phyloP scores from a whole-genome alignment of 1,140 invertebrate species.

The Leguminivora glycinivorella region DNA sequence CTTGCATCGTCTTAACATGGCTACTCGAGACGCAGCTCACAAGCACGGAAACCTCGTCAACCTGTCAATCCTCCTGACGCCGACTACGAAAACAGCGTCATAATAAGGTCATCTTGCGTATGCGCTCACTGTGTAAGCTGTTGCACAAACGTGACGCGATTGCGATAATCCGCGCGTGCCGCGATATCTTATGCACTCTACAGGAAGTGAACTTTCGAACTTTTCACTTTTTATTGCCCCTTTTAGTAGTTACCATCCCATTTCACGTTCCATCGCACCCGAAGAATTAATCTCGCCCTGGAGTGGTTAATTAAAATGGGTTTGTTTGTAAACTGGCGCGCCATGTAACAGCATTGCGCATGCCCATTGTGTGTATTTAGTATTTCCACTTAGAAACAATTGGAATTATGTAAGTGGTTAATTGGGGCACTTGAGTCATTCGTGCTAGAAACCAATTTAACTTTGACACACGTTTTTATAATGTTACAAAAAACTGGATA shows the following conservation, averaged over 20 bases:
- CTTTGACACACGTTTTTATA: background rate
- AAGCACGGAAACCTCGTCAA: slow-evolving; percentile 9
- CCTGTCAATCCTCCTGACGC: background rate
- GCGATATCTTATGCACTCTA: slow-evolving; percentile 63
- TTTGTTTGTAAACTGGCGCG: slow-evolving; percentile 18
- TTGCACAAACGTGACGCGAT: slow-evolving; percentile 70
- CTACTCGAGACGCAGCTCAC: slow-evolving; percentile 14
- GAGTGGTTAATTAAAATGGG: slow-evolving; percentile 17
- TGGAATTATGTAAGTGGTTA: slow-evolving; percentile 39
- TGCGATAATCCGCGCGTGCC: slow-evolving; percentile 69
- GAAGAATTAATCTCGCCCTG: slow-evolving; percentile 14
- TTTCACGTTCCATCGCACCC: slow-evolving; percentile 6
- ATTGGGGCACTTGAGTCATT: slow-evolving; percentile 33
- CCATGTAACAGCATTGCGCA: slow-evolving; percentile 28
- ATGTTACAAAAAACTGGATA: background rate
- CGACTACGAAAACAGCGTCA: background rate
- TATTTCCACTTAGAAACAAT: slow-evolving; percentile 31
- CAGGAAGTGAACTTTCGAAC: slow-evolving; percentile 67
- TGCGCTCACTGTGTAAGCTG: slow-evolving; percentile 66
- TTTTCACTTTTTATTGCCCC: slow-evolving; percentile 59
- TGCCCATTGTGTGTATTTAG: slow-evolving; percentile 25
- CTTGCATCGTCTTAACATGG: background rate
- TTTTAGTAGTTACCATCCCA: slow-evolving; percentile 9
- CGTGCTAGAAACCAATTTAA: background rate
- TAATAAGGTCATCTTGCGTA: slow-evolving; percentile 49